Conservation (phyloP, 2,888 invertebrate species). For the Cecidostiba fungosa region DNA sequence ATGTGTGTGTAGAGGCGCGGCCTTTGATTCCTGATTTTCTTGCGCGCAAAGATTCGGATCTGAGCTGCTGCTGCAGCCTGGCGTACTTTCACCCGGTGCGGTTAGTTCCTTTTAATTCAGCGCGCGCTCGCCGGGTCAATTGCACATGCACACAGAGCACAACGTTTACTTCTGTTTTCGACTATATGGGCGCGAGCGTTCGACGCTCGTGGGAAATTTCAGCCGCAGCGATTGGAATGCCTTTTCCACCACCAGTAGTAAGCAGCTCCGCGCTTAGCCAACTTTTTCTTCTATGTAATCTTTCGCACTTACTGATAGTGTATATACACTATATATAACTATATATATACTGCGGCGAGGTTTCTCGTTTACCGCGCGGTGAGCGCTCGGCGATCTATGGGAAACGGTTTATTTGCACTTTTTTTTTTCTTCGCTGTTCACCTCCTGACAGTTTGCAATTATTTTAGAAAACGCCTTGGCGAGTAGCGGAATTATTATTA, state of each 20-base stretch:
- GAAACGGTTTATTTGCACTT: neutral
- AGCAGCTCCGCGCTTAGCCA: neutral
- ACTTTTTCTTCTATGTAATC: conserved; percentile 33
- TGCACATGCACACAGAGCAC: neutral
- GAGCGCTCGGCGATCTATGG: neutral
- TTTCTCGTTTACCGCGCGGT: neutral
- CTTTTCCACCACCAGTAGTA: neutral
- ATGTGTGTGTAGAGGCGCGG: conserved; percentile 39
- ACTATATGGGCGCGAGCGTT: conserved; percentile 11
- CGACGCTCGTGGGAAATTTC: conserved; percentile 59
- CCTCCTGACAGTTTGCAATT: neutral
- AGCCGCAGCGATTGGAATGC: conserved; percentile 54
- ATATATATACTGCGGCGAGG: neutral
- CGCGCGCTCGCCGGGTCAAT: conserved; percentile 38
- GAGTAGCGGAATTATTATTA: neutral
- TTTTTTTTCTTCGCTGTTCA: neutral
- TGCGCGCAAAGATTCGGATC: conserved; percentile 53
- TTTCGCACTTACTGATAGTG: conserved; percentile 31
- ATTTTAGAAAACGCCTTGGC: neutral
- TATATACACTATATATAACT: no score
- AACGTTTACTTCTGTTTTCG: neutral
- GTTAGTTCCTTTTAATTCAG: conserved; percentile 62
- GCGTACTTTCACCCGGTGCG: conserved; percentile 59
- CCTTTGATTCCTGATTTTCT: conserved; percentile 42
- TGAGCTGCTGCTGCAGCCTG: neutral